These are phyloP conservation scores for Pelodytes ibericus DNA, from an alignment of 2,797 vertebrate genomes.

Conservation along the genomic window DNA sequence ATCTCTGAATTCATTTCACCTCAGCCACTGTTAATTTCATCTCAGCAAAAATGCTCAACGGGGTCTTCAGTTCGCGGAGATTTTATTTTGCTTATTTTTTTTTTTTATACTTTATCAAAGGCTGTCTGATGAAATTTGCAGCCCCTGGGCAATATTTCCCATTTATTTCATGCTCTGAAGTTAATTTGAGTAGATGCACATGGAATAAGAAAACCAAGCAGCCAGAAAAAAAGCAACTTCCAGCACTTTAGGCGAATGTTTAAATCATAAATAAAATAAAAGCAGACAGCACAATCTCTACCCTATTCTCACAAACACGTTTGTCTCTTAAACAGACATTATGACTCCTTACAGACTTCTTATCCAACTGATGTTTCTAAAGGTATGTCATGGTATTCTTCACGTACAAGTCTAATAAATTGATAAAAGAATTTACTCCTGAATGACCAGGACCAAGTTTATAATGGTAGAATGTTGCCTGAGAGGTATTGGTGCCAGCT, in stretches of 20 bases:
- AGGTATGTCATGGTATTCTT: too few relatives aligned
- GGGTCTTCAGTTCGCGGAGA: too few relatives aligned
- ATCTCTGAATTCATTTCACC: constrained; percentile 45
- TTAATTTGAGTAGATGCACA: constrained; percentile 64
- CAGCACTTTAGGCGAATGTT: constrained; percentile 59
- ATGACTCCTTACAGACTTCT: not conserved
- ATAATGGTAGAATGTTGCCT: too few relatives aligned
- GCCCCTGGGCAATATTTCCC: constrained; percentile 58
- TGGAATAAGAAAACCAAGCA: constrained; percentile 64
- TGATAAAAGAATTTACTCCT: too few relatives aligned
- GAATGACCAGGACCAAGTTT: too few relatives aligned
- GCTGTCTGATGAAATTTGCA: constrained; percentile 59
- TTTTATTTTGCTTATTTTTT: constrained; percentile 24
- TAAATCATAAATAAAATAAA: constrained; percentile 44
- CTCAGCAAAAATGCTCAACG: constrained; percentile 37
- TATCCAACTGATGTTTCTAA: not conserved
- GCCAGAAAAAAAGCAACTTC: constrained; percentile 65
- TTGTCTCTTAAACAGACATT: not conserved
- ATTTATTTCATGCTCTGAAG: constrained; percentile 65
- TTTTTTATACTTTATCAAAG: constrained; percentile 47
- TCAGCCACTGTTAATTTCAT: constrained; percentile 56
- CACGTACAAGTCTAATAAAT: too few relatives aligned
- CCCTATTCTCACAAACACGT: constrained; percentile 4
- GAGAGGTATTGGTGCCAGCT: too few relatives aligned
- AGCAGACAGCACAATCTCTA: constrained; percentile 31